Evolutionary conservation across 2,888 invertebrate genomes (phyloP), one percentile per base, ranked within the genome.

Genomic region (Synergus gifuensis): DNA sequence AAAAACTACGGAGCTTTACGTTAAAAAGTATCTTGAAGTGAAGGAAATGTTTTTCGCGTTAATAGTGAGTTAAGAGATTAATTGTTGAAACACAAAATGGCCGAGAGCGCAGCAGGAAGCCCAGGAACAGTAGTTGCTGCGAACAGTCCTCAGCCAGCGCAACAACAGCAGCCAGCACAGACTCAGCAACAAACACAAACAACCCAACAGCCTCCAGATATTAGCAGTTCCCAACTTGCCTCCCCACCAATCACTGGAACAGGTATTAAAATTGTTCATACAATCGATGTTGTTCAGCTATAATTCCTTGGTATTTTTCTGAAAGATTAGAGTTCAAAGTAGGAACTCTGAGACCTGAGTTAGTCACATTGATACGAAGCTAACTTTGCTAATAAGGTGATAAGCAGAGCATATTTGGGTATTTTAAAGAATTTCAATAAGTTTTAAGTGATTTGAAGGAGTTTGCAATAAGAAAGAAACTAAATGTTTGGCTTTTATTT

Each of bases 191-290:
- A 81, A 67, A 78, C 78, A 49, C 73, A 73, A 63, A 69, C 82
- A 81, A 67, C 84, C 12, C 89, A 86, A 83, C 92, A 91, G 80
- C 91, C 92, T 54, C 89, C 92, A 84, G 92, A 92, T 83, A 92
- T 92, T 78, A 92, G 90, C 88, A 92, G 92, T 83, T 92, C 92
- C 3, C 92, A 92, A 84, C 86, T 92, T 76, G 88, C 91, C 8
- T 90, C 92, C 46, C 91, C 92, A 64, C 92, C 92, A 58, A 92
- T 92, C 86, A 92, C 92, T 63, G 92, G 92, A 89, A 92, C 92
- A 92, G 92, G 92, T 92, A 92, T 84, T 86, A 69, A 64, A 63
- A 49, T n/a, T 14, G 40, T 28, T 54, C 78, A 44, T 54, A 16
- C 18, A 42, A 40, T 76, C 7, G 18, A 49, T 49, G 18, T 28